Conservation (phyloP, 2,113 vertebrate species). For the Glaucidium brasilianum region DNA sequence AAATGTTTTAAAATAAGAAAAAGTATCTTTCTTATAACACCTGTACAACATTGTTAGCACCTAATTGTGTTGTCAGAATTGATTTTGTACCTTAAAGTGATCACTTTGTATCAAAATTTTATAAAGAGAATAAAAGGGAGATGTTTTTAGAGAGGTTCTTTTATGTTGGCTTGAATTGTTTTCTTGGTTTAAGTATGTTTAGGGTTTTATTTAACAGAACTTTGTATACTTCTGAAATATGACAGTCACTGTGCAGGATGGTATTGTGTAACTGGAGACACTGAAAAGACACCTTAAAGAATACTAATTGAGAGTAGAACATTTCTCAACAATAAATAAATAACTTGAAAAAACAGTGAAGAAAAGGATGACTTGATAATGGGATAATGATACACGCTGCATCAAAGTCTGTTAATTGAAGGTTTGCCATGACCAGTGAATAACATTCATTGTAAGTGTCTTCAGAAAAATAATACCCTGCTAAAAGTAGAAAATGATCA, state of each 20-base stretch:
- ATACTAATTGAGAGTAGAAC: neutral
- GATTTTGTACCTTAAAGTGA: neutral
- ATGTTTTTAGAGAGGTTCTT: neutral
- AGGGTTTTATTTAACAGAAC: neutral
- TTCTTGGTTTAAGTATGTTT: neutral
- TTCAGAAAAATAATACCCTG: constrained; percentile 67
- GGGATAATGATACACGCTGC: constrained; percentile 47
- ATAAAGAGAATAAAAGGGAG: neutral
- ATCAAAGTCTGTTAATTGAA: constrained; percentile 68
- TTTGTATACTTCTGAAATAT: neutral
- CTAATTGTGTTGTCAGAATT: neutral
- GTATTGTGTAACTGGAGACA: neutral
- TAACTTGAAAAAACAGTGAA: neutral
- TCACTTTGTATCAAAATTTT: neutral
- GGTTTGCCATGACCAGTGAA: constrained; percentile 66
- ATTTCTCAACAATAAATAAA: constrained; percentile 49
- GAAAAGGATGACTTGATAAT: constrained; percentile 63
- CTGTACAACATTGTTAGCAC: neutral
- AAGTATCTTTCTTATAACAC: neutral
- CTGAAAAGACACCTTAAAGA: neutral
- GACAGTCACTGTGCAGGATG: neutral
- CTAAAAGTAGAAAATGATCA: constrained; percentile 63
- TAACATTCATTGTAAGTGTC: constrained; percentile 48
- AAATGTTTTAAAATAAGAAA: neutral
- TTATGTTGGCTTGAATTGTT: neutral